These are phyloP conservation scores for Lepidiolamprologus cunningtoni DNA, from an alignment of 2,113 vertebrate species.

Conservation along the genomic window DNA sequence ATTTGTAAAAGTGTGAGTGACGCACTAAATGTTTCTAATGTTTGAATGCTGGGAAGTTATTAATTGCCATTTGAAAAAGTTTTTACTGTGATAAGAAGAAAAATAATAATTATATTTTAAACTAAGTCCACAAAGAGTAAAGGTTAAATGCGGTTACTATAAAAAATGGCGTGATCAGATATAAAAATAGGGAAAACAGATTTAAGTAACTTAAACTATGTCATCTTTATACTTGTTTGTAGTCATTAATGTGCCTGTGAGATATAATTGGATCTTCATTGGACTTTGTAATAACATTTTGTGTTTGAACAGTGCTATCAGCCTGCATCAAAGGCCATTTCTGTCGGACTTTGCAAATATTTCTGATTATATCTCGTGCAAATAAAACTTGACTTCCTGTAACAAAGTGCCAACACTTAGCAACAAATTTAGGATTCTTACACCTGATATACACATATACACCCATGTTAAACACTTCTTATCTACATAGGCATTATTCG, in stretches of 20 bases:
- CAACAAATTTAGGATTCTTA: not conserved
- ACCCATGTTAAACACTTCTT: not conserved
- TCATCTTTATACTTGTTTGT: not conserved
- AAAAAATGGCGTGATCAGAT: not conserved
- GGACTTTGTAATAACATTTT: not conserved
- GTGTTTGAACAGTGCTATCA: not conserved
- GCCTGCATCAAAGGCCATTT: not conserved
- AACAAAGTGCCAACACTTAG: not conserved
- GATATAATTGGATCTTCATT: not conserved
- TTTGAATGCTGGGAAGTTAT: not conserved
- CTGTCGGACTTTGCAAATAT: not conserved
- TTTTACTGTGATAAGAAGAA: not conserved
- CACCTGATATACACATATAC: not conserved
- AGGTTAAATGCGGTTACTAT: not conserved
- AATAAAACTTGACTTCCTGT: not conserved
- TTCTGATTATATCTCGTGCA: not conserved
- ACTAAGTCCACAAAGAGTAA: not conserved
- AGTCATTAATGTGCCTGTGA: not conserved
- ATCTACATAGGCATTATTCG: not conserved
- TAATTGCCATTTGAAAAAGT: not conserved
- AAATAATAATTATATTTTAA: not conserved
- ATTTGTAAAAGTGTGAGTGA: not conserved
- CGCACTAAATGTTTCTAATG: not conserved
- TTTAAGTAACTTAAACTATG: not conserved
- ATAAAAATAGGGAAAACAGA: not conserved